Evolutionary conservation across 1,140 invertebrate genomes (phyloP).

Genomic region (Hestina assimilis): DNA sequence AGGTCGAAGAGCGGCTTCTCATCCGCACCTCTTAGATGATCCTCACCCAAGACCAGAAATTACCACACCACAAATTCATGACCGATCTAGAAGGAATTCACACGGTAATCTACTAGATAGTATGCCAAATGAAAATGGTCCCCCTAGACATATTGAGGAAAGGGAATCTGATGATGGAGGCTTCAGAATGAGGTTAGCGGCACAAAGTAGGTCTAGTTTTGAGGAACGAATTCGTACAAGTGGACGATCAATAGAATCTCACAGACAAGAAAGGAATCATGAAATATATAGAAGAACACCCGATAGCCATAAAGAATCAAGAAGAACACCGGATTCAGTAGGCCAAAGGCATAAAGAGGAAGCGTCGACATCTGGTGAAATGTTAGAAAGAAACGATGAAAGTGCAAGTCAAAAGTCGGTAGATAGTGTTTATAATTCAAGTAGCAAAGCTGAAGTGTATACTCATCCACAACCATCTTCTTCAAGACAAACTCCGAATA

Average conservation of each 20-base stretch:
- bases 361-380: constrained; percentile 39
- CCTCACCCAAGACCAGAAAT: constrained; percentile 66
- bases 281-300: constrained; percentile 68
- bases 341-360: constrained; percentile 57
- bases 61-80: constrained; percentile 55
- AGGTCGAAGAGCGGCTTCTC: constrained; percentile 80
- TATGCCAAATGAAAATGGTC: constrained; percentile 47
- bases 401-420: constrained; percentile 69
- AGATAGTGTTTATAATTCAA: constrained; percentile 68
- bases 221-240: constrained; percentile 69
- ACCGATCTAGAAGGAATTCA: constrained; percentile 75
- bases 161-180: constrained; percentile 81
- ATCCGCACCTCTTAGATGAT: constrained; percentile 82
- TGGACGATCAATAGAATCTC: constrained; percentile 62
- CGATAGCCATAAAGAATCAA: constrained; percentile 50
- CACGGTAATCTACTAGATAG: constrained; percentile 79
- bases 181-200: constrained; percentile 68
- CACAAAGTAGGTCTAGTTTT: constrained; percentile 67
- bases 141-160: constrained; percentile 57
- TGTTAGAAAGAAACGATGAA: constrained; percentile 60
- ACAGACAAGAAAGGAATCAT: constrained; percentile 43
- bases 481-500: constrained; percentile 66
- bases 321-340: constrained; percentile 62
- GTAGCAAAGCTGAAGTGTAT: constrained; percentile 57
- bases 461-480: constrained; percentile 64